Conservation (phyloP, 2,888 invertebrate species). For the Drosophila multiciliata region DNA sequence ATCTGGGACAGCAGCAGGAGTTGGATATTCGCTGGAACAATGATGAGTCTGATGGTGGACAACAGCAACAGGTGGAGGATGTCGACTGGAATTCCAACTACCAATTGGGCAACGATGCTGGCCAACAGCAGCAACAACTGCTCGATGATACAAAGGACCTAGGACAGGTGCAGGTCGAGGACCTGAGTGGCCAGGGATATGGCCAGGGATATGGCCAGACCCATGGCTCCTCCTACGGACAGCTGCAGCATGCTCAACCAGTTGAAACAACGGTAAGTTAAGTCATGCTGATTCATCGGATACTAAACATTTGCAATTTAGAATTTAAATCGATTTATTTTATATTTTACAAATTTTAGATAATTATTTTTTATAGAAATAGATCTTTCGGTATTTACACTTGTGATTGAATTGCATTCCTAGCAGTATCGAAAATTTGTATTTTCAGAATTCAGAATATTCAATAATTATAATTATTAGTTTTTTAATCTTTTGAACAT, state of each 20-base stretch:
- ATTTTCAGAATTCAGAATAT: background rate
- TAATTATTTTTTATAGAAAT: background rate
- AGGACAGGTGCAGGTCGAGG: slow-evolving; percentile 56
- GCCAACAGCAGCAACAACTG: slow-evolving; percentile 53
- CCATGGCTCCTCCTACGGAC: slow-evolving; percentile 25
- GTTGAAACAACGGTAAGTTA: slow-evolving; percentile 49
- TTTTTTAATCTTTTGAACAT: background rate
- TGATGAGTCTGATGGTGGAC: slow-evolving; percentile 42
- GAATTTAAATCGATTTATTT: background rate
- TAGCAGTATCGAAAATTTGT: background rate
- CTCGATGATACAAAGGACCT: slow-evolving; percentile 17
- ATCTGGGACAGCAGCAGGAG: slow-evolving; percentile 54
- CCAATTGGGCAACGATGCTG: slow-evolving; percentile 33
- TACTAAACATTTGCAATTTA: background rate
- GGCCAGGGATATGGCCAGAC: slow-evolving; percentile 17
- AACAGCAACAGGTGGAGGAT: slow-evolving; percentile 40
- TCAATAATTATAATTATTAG: background rate
- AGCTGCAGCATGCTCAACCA: slow-evolving; percentile 35
- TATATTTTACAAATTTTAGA: background rate
- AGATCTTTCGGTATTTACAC: background rate
- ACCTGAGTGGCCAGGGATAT: slow-evolving; percentile 35
- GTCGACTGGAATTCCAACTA: slow-evolving; percentile 39
- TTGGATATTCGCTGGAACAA: slow-evolving; percentile 43
- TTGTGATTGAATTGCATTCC: background rate
- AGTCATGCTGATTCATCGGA: background rate